phyloP scores from a whole-genome alignment of 2,797 vertebrate species.

The Cichlasoma orientale region DNA sequence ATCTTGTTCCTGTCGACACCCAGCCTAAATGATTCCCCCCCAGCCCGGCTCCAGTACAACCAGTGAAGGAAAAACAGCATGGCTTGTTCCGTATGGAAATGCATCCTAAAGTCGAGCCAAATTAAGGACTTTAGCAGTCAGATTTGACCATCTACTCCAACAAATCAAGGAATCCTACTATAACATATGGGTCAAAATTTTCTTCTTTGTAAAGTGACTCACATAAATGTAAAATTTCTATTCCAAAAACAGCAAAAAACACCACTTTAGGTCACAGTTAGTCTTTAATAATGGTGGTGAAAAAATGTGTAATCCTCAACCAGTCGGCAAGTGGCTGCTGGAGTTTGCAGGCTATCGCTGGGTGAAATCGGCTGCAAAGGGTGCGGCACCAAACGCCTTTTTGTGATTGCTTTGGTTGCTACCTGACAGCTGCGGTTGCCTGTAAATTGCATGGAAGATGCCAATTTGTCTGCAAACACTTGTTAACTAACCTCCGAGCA shows the following conservation, averaged over 20 bases:
- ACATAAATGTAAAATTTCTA: too few species aligned
- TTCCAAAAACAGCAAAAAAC: too few species aligned
- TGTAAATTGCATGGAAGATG: too few species aligned
- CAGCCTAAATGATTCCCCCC: not conserved
- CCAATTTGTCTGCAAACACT: not conserved
- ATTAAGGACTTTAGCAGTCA: not conserved
- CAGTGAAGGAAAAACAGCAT: not conserved
- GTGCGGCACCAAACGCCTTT: too few species aligned
- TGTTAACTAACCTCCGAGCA: not conserved
- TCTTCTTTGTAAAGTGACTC: not conserved
- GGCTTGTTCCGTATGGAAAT: not conserved
- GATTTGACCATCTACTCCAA: not conserved
- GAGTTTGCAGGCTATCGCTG: not conserved
- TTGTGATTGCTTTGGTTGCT: too few species aligned
- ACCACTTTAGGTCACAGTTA: too few species aligned
- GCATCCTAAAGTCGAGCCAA: not conserved
- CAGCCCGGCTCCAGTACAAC: not conserved
- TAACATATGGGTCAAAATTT: too few species aligned
- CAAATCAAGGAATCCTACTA: not conserved
- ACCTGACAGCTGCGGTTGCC: too few species aligned
- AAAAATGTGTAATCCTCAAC: not conserved
- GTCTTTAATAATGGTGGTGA: too few species aligned
- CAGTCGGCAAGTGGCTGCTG: not conserved
- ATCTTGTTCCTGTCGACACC: not conserved
- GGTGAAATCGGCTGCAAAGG: too few species aligned